These are phyloP conservation scores for Homarus americanus DNA, from an alignment of 1,140 invertebrate species.

Conservation along the genomic window DNA sequence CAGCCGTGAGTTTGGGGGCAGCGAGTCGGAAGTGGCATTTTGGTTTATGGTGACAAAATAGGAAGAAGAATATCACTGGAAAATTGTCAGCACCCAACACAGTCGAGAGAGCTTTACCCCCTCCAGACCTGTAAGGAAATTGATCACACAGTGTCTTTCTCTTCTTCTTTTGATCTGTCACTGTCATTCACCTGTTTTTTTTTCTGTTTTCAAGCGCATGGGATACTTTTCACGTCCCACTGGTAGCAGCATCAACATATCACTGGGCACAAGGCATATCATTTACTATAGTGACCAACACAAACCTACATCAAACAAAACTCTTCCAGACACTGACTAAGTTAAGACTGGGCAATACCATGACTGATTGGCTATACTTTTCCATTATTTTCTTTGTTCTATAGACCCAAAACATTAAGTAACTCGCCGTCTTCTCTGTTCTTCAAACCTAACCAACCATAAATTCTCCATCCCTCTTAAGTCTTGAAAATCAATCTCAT, in stretches of 20 bases:
- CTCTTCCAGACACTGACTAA: not conserved
- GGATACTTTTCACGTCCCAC: not conserved
- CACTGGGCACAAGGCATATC: not conserved
- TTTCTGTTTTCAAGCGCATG: not conserved
- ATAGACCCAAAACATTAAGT: too few species aligned
- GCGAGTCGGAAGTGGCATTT: conserved; percentile 40
- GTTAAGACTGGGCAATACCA: not conserved
- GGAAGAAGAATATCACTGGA: not conserved
- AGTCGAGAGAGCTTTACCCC: too few species aligned
- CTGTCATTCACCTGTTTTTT: not conserved
- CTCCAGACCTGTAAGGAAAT: too few species aligned
- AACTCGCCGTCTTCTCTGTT: too few species aligned
- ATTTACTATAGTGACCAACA: not conserved
- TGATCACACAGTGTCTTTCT: too few species aligned
- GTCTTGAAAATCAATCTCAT: too few species aligned
- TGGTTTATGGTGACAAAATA: not conserved
- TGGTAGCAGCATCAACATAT: not conserved
- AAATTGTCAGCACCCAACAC: not conserved
- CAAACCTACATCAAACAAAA: not conserved
- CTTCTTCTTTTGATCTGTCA: not conserved
- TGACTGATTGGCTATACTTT: too few species aligned
- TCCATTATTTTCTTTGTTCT: too few species aligned
- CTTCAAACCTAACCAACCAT: too few species aligned
- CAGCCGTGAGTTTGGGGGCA: conserved; percentile 41
- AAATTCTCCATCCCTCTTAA: too few species aligned